Base-by-base conservation (phyloP, 2,888 invertebrate genomes). In the Monoplex corrugatus region DNA sequence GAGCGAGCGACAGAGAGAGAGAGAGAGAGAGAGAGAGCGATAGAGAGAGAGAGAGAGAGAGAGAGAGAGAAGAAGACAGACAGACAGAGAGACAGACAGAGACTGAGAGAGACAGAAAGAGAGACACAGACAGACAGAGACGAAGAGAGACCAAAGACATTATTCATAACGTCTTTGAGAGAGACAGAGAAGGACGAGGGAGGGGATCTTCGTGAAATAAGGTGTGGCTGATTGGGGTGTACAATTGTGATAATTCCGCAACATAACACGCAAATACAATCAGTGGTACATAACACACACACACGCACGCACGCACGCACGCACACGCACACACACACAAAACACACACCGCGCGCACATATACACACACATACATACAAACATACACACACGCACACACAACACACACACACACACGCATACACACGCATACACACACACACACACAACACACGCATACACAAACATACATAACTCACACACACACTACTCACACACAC, bases 1-100 rank as follows among this genome's bases (percentile, higher is more conserved):
- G 50, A 50, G 50, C n/a, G n/a, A n/a, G n/a, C n/a, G n/a, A n/a
- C 91, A 0, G 93, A 92, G 8, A 92, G 91, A 63, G 91, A 90
- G 2, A 91, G 88, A 63, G 92, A 38, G 2, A 92, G 72, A 38
- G 90, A 92, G 45, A 90, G 83, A 1, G 83, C 90, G n/a, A 57
- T 23, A 57, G 50, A n/a, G n/a, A n/a, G n/a, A n/a, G n/a, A 50
- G 50, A 50, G 85, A 50, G 85, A 50, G 85, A 50, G 50, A 50
- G 85, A n/a, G 85, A 50, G 85, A 44, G 85, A n/a, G 85, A 85
- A 50, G 32, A 50, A 50, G 85, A 85, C 45, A 85, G 50, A 50
- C 10, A 50, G 50, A 50, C 10, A 50, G 50, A 50, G 50, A 50
- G 50, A 50, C 10, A 50, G 50, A 50, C 10, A 50, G 50, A 50